phyloP scores from a whole-genome alignment of 2,888 invertebrate species.

The Selenia dentaria region DNA sequence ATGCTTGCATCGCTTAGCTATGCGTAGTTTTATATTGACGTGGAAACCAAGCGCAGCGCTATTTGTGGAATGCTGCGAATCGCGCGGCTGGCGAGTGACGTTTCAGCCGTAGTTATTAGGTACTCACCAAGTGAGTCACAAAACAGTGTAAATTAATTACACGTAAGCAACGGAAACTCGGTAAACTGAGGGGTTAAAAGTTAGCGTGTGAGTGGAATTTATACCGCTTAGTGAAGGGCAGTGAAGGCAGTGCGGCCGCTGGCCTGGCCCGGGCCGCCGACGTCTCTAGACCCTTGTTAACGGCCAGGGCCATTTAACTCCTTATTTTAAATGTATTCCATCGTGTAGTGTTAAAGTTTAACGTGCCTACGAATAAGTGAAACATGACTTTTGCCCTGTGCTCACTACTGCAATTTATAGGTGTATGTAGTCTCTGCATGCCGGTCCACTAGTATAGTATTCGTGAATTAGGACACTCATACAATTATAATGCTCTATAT shows the following conservation, averaged over 20 bases:
- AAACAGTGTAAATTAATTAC: constrained; percentile 23
- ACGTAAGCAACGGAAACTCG: constrained; percentile 16
- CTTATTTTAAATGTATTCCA: constrained; percentile 18
- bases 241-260: constrained; percentile 18
- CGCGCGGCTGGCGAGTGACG: constrained; percentile 20
- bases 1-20: constrained; percentile 21
- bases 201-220: constrained; percentile 31
- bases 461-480: background rate
- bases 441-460: background rate
- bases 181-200: constrained; percentile 19
- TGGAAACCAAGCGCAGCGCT: constrained; percentile 10
- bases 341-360: constrained; percentile 6
- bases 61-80: constrained; percentile 23
- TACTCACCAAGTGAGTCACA: constrained; percentile 11
- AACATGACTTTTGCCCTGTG: constrained; percentile 16
- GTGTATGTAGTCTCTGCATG: constrained; percentile 4
- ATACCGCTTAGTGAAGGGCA: constrained; percentile 13
- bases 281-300: constrained; percentile 11
- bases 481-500: constrained; percentile 4
- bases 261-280: constrained; percentile 16
- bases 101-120: constrained; percentile 6
- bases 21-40: constrained; percentile 26
- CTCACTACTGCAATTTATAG: constrained; percentile 15
- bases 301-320: constrained; percentile 23
- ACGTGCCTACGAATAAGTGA: constrained; percentile 10